A percentile compares a stretch with the other conserved stretches of the same genome.
Evolutionary conservation across 2,888 invertebrate species (phyloP).

Genomic region (Oligia strigilis): DNA sequence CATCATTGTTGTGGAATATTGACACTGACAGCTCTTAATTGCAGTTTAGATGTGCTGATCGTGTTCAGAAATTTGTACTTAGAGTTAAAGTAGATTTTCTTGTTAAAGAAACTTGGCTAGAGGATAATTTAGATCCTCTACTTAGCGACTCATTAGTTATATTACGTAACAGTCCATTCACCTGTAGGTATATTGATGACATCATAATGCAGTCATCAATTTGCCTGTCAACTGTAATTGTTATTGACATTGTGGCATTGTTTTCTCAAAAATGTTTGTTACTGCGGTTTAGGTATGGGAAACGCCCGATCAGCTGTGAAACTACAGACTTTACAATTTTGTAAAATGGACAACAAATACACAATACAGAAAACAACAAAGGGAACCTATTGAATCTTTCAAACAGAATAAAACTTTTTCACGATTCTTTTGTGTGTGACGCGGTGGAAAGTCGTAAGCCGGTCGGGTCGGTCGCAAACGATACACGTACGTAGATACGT

Average conservation of each 20-base stretch:
- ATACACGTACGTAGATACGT: conserved; percentile 82
- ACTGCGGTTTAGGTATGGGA: background rate
- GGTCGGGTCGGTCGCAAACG: conserved; percentile 71
- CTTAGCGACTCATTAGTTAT: conserved; percentile 18
- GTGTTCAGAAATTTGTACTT: background rate
- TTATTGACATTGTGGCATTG: background rate
- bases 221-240: background rate
- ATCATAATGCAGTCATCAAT: conserved; percentile 11
- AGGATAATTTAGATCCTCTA: background rate
- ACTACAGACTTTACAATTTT: conserved; percentile 19
- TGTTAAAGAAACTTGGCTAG: background rate
- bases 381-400: conserved; percentile 62
- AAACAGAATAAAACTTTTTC: conserved; percentile 67
- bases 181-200: conserved; percentile 9
- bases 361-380: conserved; percentile 41
- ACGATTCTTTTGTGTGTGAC: conserved; percentile 78
- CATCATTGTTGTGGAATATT: background rate
- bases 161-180: background rate
- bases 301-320: conserved; percentile 20
- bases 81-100: conserved; percentile 10
- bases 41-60: background rate
- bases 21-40: background rate
- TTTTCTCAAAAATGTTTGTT: conserved; percentile 22
- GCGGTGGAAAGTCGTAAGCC: conserved; percentile 83
- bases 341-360: conserved; percentile 25